A percentile compares a stretch with the other conserved stretches of the same genome.
Evolutionary conservation across 2,888 invertebrate species (phyloP).

Genomic region (Latrodectus elegans): DNA sequence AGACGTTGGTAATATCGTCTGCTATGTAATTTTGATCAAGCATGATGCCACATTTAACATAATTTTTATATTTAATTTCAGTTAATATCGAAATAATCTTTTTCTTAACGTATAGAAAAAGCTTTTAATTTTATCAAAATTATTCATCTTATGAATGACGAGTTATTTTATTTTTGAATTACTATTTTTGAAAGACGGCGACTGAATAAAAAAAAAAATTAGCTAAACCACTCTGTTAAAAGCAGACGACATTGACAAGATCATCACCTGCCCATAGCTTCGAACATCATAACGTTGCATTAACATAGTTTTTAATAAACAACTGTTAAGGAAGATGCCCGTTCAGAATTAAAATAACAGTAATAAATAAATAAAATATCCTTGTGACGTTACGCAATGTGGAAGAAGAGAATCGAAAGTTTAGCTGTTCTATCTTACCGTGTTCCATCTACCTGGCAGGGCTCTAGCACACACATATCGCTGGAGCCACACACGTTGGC

Average conservation of each 20-base stretch:
- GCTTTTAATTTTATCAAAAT: too few species aligned
- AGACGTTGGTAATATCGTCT: too few species aligned
- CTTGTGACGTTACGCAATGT: background rate
- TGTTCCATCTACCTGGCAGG: conserved; percentile 18
- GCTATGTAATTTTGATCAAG: too few species aligned
- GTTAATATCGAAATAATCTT: too few species aligned
- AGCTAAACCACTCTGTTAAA: background rate
- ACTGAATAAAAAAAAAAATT: too few species aligned
- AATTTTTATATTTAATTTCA: too few species aligned
- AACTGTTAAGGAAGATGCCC: background rate
- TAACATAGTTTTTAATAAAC: background rate
- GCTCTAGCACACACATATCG: conserved; percentile 11
- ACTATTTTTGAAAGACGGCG: too few species aligned
- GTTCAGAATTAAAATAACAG: background rate
- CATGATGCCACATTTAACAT: too few species aligned
- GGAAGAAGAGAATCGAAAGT: background rate
- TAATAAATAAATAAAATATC: background rate
- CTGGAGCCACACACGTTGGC: conserved; percentile 42
- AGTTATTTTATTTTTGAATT: too few species aligned
- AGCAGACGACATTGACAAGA: background rate
- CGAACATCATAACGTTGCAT: background rate
- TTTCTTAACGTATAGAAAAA: too few species aligned
- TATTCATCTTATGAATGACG: too few species aligned
- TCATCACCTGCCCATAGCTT: background rate
- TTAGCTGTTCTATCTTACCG: background rate